Percentiles rank a stretch among this genome's conserved stretches.
Evolutionary conservation across 2,888 invertebrate species (phyloP).

Genomic region (Lypha dubia): DNA sequence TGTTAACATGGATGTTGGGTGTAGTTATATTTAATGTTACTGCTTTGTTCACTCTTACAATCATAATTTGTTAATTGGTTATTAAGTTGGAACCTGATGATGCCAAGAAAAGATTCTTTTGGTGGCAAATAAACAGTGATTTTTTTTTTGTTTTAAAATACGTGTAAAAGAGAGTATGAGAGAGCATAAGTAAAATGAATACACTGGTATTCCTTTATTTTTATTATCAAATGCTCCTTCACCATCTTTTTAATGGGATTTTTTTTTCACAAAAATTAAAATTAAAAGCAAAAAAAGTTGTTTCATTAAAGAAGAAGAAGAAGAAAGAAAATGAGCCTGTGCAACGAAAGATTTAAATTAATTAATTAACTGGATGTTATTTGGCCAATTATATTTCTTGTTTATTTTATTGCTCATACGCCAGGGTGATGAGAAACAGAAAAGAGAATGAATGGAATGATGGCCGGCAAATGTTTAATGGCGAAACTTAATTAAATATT

Average conservation of each 20-base stretch:
- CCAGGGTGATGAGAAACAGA: neutral
- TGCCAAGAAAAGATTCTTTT: constrained; percentile 21
- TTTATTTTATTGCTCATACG: constrained; percentile 35
- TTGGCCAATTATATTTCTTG: constrained; percentile 38
- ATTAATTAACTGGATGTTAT: constrained; percentile 45
- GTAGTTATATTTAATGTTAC: constrained; percentile 64
- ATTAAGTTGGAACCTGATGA: constrained; percentile 60
- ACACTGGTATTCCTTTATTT: neutral
- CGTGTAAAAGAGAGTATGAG: constrained; percentile 13
- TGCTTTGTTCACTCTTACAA: constrained; percentile 63
- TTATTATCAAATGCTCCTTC: neutral
- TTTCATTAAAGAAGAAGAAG: constrained; percentile 35
- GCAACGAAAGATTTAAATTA: constrained; percentile 32
- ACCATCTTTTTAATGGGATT: constrained; percentile 4
- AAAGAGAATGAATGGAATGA: neutral
- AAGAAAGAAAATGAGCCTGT: constrained; percentile 14
- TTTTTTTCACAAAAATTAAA: neutral
- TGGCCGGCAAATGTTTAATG: neutral
- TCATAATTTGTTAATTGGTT: constrained; percentile 71
- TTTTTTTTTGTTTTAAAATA: neutral
- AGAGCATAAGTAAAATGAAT: constrained; percentile 8
- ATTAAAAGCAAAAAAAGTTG: neutral
- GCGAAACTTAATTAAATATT: neutral
- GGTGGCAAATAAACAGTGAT: neutral
- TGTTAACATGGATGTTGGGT: constrained; percentile 45